phyloP scores from a whole-genome alignment of 2,113 vertebrate species.

The Misgurnus anguillicaudatus region DNA sequence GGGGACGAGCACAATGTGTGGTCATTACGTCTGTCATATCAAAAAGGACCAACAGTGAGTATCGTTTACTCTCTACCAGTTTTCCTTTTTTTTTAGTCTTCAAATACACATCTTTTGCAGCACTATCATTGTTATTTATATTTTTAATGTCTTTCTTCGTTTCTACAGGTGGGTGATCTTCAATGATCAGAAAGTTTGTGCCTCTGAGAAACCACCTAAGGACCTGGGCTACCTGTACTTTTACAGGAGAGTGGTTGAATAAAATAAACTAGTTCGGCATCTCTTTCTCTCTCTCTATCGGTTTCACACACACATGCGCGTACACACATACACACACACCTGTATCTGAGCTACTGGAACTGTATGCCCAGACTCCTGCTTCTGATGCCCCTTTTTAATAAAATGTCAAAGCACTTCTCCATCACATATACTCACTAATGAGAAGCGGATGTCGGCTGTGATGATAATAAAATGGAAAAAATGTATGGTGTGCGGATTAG shows the following conservation, averaged over 20 bases:
- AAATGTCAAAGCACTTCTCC: constrained; percentile 66
- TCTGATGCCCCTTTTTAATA: constrained; percentile 50
- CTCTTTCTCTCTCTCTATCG: background rate
- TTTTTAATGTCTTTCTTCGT: background rate
- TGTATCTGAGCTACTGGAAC: constrained; percentile 60
- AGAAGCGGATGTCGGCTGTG: background rate
- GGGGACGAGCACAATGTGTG: constrained; percentile 98
- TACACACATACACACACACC: constrained; percentile 34
- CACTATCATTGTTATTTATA: background rate
- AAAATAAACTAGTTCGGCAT: constrained; percentile 63
- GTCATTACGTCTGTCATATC: constrained; percentile 98
- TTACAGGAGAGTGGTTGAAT: constrained; percentile 90
- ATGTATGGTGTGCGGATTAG: constrained; percentile 7
- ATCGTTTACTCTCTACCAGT: background rate
- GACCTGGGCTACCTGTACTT: constrained; percentile 99
- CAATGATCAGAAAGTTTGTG: constrained; percentile 98
- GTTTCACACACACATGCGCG: constrained; percentile 41
- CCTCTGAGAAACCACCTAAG: constrained; percentile 98
- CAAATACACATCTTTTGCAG: constrained; percentile 6
- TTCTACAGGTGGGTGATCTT: constrained; percentile 93
- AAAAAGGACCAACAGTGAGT: constrained; percentile 96
- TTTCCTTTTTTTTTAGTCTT: background rate
- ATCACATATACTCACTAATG: constrained; percentile 34
- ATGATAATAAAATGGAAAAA: background rate
- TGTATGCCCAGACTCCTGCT: constrained; percentile 50